Evolutionary conservation across 2,797 vertebrate species (phyloP).

Genomic region (Hylomyscus alleni): DNA sequence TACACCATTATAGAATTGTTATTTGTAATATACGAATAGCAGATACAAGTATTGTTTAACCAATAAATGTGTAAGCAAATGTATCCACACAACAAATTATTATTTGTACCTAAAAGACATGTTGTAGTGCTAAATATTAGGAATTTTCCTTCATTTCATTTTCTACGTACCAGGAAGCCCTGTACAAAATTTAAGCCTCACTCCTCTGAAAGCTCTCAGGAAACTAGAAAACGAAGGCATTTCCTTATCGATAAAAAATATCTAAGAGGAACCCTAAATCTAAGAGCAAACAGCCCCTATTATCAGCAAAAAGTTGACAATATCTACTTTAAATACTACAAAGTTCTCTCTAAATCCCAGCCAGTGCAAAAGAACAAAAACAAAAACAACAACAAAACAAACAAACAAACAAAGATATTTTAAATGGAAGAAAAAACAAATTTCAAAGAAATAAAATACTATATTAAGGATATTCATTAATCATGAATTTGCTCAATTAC

Average conservation of each 20-base stretch:
- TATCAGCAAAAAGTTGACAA: not conserved
- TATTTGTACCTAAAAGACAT: constrained; percentile 12
- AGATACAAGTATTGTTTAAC: constrained; percentile 8
- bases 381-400: not conserved
- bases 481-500: not conserved
- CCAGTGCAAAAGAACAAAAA: not conserved
- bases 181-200: not conserved
- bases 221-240: not conserved
- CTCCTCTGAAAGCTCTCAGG: not conserved
- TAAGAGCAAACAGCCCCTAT: not conserved
- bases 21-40: not conserved
- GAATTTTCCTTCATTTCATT: not conserved
- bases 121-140: not conserved
- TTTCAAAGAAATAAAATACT: not conserved
- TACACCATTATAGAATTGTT: not conserved
- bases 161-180: not conserved
- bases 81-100: not conserved
- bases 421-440: not conserved
- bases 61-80: constrained; percentile 37
- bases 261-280: not conserved
- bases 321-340: not conserved
- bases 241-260: not conserved
- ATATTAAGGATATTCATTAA: not conserved
- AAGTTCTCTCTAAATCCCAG: not conserved
- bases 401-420: not conserved